Percentiles rank a stretch among this genome's conserved stretches.
Evolutionary conservation across 2,113 vertebrate genomes (phyloP).

Genomic region (Loxodonta africana): DNA sequence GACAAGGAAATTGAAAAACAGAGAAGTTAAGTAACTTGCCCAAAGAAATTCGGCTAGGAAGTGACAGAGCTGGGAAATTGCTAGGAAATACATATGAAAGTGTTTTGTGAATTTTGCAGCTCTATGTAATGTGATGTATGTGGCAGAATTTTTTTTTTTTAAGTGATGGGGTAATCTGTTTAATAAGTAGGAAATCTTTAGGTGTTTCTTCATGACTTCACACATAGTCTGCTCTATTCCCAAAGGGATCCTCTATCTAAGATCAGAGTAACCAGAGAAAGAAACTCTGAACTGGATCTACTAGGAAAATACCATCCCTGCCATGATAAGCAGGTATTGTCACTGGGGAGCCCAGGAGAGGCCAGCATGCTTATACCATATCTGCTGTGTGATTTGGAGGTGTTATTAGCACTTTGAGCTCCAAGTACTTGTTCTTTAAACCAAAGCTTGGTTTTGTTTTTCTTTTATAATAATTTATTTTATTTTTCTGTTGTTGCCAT

Average conservation of each 20-base stretch:
- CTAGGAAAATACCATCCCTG: not conserved
- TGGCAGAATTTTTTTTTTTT: not conserved
- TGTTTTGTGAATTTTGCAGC: accelerated
- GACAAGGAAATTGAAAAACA: not conserved
- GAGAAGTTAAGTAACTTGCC: not conserved
- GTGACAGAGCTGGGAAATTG: not conserved
- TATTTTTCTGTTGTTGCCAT: not conserved
- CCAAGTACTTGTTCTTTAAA: not conserved
- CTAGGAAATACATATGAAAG: not conserved
- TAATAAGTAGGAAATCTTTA: not conserved
- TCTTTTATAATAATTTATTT: not conserved
- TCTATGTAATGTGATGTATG: accelerated
- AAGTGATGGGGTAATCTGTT: not conserved
- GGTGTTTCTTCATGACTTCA: not conserved
- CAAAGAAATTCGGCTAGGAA: not conserved
- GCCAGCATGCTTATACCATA: not conserved
- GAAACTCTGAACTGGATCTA: not conserved
- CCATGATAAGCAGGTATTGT: accelerated
- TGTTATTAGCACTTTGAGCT: not conserved
- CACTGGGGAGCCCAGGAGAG: not conserved
- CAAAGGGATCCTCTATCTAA: not conserved
- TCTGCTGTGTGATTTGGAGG: not conserved
- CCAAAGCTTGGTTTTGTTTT: not conserved
- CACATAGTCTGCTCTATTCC: not conserved
- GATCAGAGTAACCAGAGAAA: not conserved